Evolutionary conservation across 2,113 vertebrate genomes (phyloP).

Genomic region (Amia ocellicauda): DNA sequence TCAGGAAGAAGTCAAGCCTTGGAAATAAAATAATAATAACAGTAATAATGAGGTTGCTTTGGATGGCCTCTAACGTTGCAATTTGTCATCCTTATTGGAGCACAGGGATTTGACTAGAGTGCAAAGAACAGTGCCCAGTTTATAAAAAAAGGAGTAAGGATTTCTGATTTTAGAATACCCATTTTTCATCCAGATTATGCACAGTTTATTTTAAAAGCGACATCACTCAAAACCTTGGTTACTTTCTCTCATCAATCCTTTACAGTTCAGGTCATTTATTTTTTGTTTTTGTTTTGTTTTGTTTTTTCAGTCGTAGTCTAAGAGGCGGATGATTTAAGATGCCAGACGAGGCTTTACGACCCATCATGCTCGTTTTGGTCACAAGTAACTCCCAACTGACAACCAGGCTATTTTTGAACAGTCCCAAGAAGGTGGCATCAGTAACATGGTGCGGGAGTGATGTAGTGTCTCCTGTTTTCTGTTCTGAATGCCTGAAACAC

Average conservation of each 20-base stretch:
- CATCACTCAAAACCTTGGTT: not conserved
- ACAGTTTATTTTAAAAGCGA: not conserved
- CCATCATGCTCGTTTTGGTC: too few species aligned
- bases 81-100: constrained; percentile 10
- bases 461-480: too few species aligned
- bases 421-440: too few species aligned
- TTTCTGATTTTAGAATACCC: not conserved
- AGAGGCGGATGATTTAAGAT: too few species aligned
- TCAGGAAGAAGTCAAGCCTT: not conserved
- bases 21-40: not conserved
- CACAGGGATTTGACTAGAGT: not conserved
- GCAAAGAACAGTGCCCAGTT: not conserved
- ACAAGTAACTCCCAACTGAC: too few species aligned
- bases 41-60: constrained; percentile 1
- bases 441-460: too few species aligned
- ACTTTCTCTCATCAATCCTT: too few species aligned
- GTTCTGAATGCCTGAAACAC: too few species aligned
- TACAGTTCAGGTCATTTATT: not conserved
- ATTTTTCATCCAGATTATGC: not conserved
- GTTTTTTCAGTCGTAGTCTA: too few species aligned
- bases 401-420: too few species aligned
- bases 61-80: not conserved
- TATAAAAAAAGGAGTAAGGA: not conserved
- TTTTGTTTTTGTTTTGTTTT: not conserved
- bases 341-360: too few species aligned